A percentile compares a stretch with the other conserved stretches of the same genome.
phyloP scores from a whole-genome alignment of 2,888 invertebrate genomes.

The Torymus texanus region DNA sequence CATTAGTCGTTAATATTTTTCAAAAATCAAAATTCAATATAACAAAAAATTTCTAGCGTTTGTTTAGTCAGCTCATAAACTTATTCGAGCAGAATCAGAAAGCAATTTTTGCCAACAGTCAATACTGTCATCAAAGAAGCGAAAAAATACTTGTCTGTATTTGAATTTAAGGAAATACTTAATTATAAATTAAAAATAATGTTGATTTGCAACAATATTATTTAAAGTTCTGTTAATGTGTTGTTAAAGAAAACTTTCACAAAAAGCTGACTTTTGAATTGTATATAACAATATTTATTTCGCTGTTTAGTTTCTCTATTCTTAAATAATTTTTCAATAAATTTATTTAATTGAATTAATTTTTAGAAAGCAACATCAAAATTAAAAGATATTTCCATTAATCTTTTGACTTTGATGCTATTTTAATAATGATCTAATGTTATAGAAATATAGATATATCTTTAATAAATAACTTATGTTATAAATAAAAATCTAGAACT shows the following conservation, averaged over 20 bases:
- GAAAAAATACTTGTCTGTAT: conserved; percentile 14
- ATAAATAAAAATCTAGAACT: neutral
- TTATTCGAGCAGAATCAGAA: conserved; percentile 19
- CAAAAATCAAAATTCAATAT: conserved; percentile 16
- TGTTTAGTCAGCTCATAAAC: conserved; percentile 27
- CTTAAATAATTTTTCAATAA: neutral
- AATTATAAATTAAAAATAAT: too few relatives aligned
- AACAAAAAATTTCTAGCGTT: conserved; percentile 8
- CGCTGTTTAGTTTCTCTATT: conserved; percentile 11
- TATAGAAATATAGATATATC: neutral
- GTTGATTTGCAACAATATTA: too few relatives aligned
- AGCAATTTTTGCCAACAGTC: conserved; percentile 2
- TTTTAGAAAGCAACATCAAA: conserved; percentile 7
- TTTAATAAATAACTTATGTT: neutral
- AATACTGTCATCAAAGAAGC: conserved; percentile 17
- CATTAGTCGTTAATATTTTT: conserved; percentile 22
- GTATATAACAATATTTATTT: conserved; percentile 19
- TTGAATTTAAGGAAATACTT: neutral
- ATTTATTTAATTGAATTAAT: conserved; percentile 6
- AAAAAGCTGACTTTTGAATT: conserved; percentile 40
- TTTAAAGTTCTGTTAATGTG: too few relatives aligned
- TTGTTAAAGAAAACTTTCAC: conserved; percentile 43
- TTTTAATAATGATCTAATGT: neutral
- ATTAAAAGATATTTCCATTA: conserved; percentile 10
- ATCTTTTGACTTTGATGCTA: conserved; percentile 14